Evolutionary conservation across 2,888 invertebrate species (phyloP), one percentile per base, ranked within the genome.

Genomic region (Candidula unifasciata): DNA sequence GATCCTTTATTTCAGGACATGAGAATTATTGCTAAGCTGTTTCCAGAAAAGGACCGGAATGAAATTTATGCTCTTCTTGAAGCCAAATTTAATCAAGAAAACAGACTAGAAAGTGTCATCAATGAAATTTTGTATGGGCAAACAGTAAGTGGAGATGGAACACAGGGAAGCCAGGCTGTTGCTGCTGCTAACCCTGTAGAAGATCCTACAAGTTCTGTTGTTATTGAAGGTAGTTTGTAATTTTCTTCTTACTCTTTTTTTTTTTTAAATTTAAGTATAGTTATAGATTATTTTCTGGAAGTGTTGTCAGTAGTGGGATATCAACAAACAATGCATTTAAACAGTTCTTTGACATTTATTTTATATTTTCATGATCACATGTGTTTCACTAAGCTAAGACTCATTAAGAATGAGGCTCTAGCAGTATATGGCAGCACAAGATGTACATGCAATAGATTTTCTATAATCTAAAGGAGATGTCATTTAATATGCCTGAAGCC

Each of bases 21-120:
- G 86, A 88, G 89, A 80, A 89, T 87, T 24, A 86, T 93, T 57
- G 85, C 89, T 13, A 90, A 89, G 82, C 89, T 92, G 66, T 88
- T 93, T 86, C 92, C 92, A 37, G 88, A 90, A 13, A 89, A 82
- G 81, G 91, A 92, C 83, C 87, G 88, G 71, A 91, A 90, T 88
- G 93, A 93, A 80, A 89, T 93, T 10, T 93, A 93, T 88, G 93
- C 92, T 24, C 90, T 89, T 76, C 84, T 93, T 44, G 92, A 92
- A 84, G 92, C 91, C 18, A 90, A 92, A 85, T 90, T 90, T 88
- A 88, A 91, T 44, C 90, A 90, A 83, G 83, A 87, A 27, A 89
- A 92, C 86, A 85, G 92, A 68, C 87, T 92, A 16, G 89, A 91
- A 83, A 81, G 90, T 52, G 92, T 92, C 21, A 91, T 90, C 33